Percentiles rank a stretch among this genome's conserved stretches.
phyloP scores from a whole-genome alignment of 2,888 invertebrate genomes.

The Drosophila falleni region DNA sequence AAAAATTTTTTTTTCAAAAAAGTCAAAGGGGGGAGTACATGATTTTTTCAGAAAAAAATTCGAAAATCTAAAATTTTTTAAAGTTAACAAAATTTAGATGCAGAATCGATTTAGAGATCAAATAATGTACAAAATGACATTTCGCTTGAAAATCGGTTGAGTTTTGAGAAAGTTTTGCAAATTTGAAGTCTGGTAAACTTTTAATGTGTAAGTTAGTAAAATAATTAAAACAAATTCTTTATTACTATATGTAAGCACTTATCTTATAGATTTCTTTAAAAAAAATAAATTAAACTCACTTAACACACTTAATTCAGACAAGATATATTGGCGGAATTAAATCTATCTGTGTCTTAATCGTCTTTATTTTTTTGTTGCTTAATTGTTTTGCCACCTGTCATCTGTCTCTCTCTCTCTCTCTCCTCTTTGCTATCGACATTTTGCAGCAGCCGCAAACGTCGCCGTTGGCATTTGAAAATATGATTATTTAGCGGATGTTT shows the following conservation, averaged over 20 bases:
- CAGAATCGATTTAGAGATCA: too few relatives aligned
- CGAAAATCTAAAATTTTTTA: too few relatives aligned
- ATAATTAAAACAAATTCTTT: too few relatives aligned
- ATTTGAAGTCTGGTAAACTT: too few relatives aligned
- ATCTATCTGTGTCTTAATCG: conserved; percentile 7
- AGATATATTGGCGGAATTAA: conserved; percentile 7
- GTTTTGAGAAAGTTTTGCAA: too few relatives aligned
- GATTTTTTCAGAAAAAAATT: too few relatives aligned
- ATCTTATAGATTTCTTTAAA: not conserved
- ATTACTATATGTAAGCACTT: not conserved
- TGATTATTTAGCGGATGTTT: conserved; percentile 85
- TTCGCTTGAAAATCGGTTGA: too few relatives aligned
- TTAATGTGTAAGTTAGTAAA: too few relatives aligned
- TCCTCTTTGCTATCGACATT: not conserved
- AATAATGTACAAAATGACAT: too few relatives aligned
- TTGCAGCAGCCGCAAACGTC: conserved; percentile 3
- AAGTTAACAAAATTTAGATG: too few relatives aligned
- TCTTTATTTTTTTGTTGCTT: not conserved
- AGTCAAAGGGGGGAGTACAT: too few relatives aligned
- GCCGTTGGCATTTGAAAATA: conserved; percentile 77
- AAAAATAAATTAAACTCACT: not conserved
- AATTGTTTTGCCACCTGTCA: conserved; percentile 13
- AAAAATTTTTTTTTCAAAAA: too few relatives aligned
- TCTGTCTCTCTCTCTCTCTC: not conserved
- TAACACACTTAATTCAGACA: not conserved